Evolutionary conservation across 2,888 invertebrate genomes (phyloP).

Genomic region (Bembecia ichneumoniformis): DNA sequence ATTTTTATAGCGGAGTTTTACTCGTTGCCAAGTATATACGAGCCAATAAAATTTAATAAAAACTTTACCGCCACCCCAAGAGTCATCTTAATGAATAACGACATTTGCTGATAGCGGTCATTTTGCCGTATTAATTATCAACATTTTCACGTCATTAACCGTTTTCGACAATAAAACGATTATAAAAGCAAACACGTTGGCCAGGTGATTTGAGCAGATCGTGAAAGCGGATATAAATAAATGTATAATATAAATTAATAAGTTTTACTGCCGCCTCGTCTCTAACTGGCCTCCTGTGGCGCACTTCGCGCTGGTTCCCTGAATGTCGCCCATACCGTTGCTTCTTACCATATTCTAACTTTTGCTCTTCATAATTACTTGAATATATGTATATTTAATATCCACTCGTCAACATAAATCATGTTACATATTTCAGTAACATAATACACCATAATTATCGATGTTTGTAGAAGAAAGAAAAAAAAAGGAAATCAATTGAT

Average conservation of each 20-base stretch:
- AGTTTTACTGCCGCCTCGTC: constrained; percentile 44
- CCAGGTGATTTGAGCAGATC: constrained; percentile 59
- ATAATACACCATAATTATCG: no score
- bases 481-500: no score
- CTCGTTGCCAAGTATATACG: constrained; percentile 24
- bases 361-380: no score
- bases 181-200: constrained; percentile 61
- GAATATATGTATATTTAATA: no score
- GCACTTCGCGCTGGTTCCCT: constrained; percentile 13
- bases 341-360: no score
- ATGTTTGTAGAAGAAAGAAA: no score
- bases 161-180: constrained; percentile 46
- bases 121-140: constrained; percentile 64
- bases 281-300: constrained; percentile 36
- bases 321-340: background rate
- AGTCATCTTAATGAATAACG: constrained; percentile 47
- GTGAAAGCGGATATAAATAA: constrained; percentile 46
- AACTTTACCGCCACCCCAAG: constrained; percentile 35
- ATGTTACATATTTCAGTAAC: no score
- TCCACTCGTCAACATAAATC: no score
- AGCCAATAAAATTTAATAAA: constrained; percentile 55
- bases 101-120: constrained; percentile 34
- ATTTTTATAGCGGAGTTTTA: constrained; percentile 9
- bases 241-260: constrained; percentile 62
- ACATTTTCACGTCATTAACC: constrained; percentile 66